These are phyloP conservation scores for Papio anubis DNA, from an alignment of 2,113 vertebrate species.

Conservation along the genomic window DNA sequence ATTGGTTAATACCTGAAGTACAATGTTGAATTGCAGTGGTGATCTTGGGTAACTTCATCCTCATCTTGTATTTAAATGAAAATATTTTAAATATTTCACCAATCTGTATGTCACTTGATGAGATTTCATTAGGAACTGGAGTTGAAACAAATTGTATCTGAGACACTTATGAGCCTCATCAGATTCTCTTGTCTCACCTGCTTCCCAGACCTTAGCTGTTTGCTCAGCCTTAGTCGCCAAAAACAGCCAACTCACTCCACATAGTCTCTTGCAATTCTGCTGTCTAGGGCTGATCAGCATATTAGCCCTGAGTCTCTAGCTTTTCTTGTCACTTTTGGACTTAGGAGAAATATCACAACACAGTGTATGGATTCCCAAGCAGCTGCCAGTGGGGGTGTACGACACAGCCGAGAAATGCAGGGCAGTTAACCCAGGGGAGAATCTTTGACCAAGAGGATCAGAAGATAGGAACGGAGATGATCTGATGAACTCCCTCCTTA, in stretches of 20 bases:
- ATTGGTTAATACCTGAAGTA: not conserved
- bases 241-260: rapidly evolving
- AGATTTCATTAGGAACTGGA: not conserved
- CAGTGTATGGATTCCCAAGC: not conserved
- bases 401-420: not conserved
- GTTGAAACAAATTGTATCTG: not conserved
- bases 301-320: not conserved
- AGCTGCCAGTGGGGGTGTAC: not conserved
- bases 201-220: not conserved
- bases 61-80: not conserved
- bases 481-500: rapidly evolving
- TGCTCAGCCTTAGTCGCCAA: not conserved
- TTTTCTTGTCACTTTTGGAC: not conserved
- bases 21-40: not conserved
- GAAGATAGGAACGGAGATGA: not conserved
- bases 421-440: not conserved
- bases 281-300: not conserved
- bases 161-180: not conserved
- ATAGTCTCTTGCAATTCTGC: not conserved
- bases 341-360: not conserved
- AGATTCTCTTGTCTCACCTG: not conserved
- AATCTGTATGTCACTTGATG: too few relatives aligned
- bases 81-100: not conserved
- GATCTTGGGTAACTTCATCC: not conserved
- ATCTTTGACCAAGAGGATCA: not conserved